These are phyloP conservation scores for Eurytoma adleriae DNA, from an alignment of 2,888 invertebrate species.

Conservation along the genomic window DNA sequence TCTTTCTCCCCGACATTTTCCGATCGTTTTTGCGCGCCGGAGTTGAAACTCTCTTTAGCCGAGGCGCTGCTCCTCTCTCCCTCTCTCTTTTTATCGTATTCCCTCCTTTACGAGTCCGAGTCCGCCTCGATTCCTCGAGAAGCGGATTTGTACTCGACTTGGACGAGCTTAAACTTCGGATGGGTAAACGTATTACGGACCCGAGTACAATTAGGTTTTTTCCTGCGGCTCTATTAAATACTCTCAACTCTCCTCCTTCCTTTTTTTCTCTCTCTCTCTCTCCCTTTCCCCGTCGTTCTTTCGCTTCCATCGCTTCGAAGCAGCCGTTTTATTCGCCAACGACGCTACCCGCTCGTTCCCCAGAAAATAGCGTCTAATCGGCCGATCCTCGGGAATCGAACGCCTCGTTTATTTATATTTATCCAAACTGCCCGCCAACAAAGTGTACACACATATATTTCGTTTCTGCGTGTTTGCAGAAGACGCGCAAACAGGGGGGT, in stretches of 20 bases:
- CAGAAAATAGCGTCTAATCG: too few relatives aligned
- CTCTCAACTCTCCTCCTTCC: neutral
- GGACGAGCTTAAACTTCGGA: conserved; percentile 50
- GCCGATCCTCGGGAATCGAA: too few relatives aligned
- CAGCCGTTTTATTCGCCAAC: too few relatives aligned
- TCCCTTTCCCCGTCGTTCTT: too few relatives aligned
- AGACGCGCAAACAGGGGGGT: neutral
- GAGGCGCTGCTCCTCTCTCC: conserved; percentile 6
- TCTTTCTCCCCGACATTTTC: conserved; percentile 16
- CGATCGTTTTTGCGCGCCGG: conserved; percentile 23
- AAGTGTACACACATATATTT: too few relatives aligned
- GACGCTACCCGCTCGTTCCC: too few relatives aligned
- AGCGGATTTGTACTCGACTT: conserved; percentile 41
- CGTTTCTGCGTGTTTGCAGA: too few relatives aligned
- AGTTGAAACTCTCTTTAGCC: conserved; percentile 12
- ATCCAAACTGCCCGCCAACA: too few relatives aligned
- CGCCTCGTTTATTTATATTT: too few relatives aligned
- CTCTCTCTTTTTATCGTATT: conserved; percentile 40
- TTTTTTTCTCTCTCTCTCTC: too few relatives aligned
- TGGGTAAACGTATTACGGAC: conserved; percentile 46
- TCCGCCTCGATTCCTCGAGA: conserved; percentile 48
- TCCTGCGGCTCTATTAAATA: conserved; percentile 45
- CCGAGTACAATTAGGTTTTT: conserved; percentile 52
- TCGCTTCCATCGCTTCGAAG: too few relatives aligned
- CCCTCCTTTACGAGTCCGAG: conserved; percentile 43